Conservation (phyloP, 2,113 vertebrate genomes). For the Planiliza haematocheilus region DNA sequence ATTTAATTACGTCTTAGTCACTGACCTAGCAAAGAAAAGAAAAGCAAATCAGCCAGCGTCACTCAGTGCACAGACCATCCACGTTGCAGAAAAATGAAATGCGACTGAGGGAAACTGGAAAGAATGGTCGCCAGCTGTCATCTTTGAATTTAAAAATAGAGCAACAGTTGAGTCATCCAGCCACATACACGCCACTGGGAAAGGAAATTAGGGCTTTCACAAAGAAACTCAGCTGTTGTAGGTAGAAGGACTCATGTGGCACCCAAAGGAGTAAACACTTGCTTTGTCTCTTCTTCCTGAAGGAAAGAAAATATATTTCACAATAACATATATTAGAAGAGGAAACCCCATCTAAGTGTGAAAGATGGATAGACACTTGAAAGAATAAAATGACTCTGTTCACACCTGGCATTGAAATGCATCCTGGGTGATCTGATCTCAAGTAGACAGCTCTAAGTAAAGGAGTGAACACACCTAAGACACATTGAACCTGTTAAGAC, state of each 20-base stretch:
- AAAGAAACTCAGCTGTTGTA: slow-evolving; percentile 23
- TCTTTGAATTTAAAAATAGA: slow-evolving; percentile 59
- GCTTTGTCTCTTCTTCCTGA: not conserved
- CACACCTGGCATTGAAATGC: no score
- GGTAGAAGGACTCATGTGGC: not conserved
- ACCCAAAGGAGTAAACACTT: not conserved
- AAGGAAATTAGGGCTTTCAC: slow-evolving; percentile 21
- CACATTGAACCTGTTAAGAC: no score
- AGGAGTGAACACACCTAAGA: no score
- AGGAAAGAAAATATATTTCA: not conserved
- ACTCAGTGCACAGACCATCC: slow-evolving; percentile 1
- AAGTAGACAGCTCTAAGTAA: no score
- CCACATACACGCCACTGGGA: not conserved
- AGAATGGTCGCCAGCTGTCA: slow-evolving; percentile 38
- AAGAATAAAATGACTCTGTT: no score
- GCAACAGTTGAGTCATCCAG: slow-evolving; percentile 39
- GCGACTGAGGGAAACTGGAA: slow-evolving; percentile 12
- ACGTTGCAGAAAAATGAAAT: slow-evolving; percentile 20
- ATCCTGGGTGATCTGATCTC: no score
- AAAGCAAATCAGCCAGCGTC: slow-evolving; percentile 11
- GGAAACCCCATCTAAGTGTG: not conserved
- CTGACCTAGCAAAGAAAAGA: slow-evolving; percentile 50
- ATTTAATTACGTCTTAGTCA: slow-evolving; percentile 62
- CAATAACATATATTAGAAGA: not conserved
- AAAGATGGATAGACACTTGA: not conserved